Evolutionary conservation across 2,888 invertebrate genomes (phyloP), one percentile per base, ranked within the genome.

Genomic region (Cataglyphis albicans): DNA sequence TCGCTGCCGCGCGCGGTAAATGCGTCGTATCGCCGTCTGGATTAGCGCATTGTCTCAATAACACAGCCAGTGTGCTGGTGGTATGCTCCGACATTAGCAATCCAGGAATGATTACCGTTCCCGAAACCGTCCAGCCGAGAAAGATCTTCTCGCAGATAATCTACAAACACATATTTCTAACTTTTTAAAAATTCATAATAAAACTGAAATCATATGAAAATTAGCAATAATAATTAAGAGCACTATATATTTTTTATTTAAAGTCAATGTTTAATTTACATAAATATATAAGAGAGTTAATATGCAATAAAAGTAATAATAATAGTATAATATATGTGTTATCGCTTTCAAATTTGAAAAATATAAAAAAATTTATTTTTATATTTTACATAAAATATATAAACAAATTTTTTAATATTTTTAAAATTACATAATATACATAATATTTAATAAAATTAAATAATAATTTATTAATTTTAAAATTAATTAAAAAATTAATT

Each of bases 101-200:
- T 0, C 96, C 96, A 21, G 96, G 96, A 83, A 96, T 95, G 89
- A 96, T 95, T 61, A 96, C 94, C 55, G 95, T 95, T 55, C 96
- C 96, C 1, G 96, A 96, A 91, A 96, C 95, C 38, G 96, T 95
- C 96, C 96, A 96, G 0, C 96, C 96, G 52, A 96, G 94, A 92
- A 96, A 96, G 88, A 96, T 96, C 88, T 96, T 96, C 91, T 96
- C 96, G 90, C 96, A 97, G 38, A 96, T 95, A 55, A 97, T 96
- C 95, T 97, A 96, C 32, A 91, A 91, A 67, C 57, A n/a, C 21
- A 32, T 59, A 38, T 52, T 21, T 61, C 29, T 57, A 72, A 61
- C 15, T 52, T 59, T 57, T 7, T 9, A 15, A 29, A 61, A 41
- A n/a, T 44, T 29, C 12, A n/a, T 21, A 64, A 63, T 32, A 32